Evolutionary conservation across 2,888 invertebrate genomes (phyloP), one percentile per base, ranked within the genome.

Genomic region (Pollenia griseotomentosa): DNA sequence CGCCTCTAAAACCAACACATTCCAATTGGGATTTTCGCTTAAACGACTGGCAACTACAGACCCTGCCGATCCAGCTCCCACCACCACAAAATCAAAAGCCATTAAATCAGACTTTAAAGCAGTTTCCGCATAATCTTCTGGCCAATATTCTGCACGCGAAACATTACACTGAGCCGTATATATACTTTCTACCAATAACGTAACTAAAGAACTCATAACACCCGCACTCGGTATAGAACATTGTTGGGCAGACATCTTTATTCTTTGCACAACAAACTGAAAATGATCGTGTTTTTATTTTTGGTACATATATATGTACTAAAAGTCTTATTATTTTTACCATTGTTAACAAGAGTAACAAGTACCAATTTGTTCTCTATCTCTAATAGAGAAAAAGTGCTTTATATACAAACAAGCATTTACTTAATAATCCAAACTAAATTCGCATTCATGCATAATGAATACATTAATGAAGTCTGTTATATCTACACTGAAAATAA

Each of bases 101-200:
- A 92, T 89, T 23, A 90, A 87, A 11, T 89, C 91, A 90, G 94
- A 42, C 93, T 94, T 12, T 44, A 90, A 57, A 0, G 89, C 89
- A 0, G 57, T 48, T 5, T 90, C 90, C 2, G 91, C 90, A 83
- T 92, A 92, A 77, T 96, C 96, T 12, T 90, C 90, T 0, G 96
- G 96, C 94, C 95, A 96, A 3, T 94, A 84, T 0, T 93, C 93
- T 61, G 94, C 92, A 0, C 94, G 93, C 0, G 94, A 93, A 12
- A 96, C 89, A 0, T 94, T 93, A 88, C 96, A 96, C 89, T 96
- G 95, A 0, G 95, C 94, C 0, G 94, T 92, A 11, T 96, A 89
- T 44, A 96, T 91, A 0, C 94, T 93, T 88, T 95, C 95, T 94
- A 96, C 89, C 0, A 96, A 91, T 4, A 82, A 7, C 0, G 91